A percentile compares a stretch with the other conserved stretches of the same genome.
Conservation (phyloP, 2,113 vertebrate species). For the Haliaeetus leucogaster region DNA sequence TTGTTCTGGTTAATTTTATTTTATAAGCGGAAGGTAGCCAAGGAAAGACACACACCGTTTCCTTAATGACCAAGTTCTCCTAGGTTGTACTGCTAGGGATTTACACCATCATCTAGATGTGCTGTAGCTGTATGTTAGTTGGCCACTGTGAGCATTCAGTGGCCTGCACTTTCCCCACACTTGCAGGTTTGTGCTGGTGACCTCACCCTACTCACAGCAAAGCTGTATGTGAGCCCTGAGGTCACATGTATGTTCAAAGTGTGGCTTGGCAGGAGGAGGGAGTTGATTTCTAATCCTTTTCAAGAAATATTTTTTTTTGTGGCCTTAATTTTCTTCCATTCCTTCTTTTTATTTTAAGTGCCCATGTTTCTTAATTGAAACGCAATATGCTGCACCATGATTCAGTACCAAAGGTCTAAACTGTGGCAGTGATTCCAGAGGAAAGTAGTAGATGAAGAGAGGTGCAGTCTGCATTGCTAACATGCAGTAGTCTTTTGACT, state of each 20-base stretch:
- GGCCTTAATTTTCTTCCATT: not conserved
- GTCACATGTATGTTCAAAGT: not conserved
- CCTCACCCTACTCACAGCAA: not conserved
- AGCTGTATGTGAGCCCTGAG: not conserved
- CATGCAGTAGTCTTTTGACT: not conserved
- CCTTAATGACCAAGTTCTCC: not conserved
- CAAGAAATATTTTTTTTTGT: not conserved
- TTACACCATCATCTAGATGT: not conserved
- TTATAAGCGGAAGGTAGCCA: not conserved
- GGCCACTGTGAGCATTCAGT: not conserved
- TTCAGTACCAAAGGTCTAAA: not conserved
- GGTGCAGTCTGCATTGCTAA: not conserved
- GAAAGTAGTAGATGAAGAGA: not conserved
- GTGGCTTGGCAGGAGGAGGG: not conserved
- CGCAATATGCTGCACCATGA: fast-evolving
- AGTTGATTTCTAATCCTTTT: not conserved
- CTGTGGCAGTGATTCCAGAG: not conserved
- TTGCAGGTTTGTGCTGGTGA: not conserved
- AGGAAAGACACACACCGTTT: fast-evolving
- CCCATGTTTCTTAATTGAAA: not conserved
- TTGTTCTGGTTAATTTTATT: not conserved
- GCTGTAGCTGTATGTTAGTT: not conserved
- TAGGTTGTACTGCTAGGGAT: not conserved
- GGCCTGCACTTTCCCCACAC: not conserved
- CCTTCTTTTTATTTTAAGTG: not conserved